Evolutionary conservation across 2,797 vertebrate species (phyloP), one percentile per base, ranked within the genome.

Genomic region (Loris lydekkerianus): DNA sequence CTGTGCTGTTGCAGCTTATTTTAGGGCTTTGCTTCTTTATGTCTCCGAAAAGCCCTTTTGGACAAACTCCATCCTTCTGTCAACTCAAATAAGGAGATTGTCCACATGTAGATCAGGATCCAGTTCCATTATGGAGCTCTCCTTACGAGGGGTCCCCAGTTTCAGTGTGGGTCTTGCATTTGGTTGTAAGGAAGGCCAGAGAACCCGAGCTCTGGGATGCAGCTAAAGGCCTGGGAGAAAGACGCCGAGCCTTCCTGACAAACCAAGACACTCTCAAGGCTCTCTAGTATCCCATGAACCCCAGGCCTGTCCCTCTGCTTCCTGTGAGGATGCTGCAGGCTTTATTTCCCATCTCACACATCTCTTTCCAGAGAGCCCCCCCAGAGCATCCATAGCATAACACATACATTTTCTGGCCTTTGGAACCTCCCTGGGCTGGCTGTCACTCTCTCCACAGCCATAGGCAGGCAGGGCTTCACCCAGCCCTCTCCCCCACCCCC

Each of bases 1-100:
- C 87, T 37, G 18, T n/a, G 23, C 49, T 76, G 21, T 70, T 9
- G 0, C 49, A 31, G 43, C 56, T 63, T 56, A 29, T 61, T 27
- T 37, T 29, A 29, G 20, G n/a, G 34, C 34, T 85, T 93, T 67
- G 53, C 53, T 49, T 58, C 56, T 87, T 69, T 46, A 31, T 17
- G 21, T 86, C 60, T 89, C 96, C 58, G 20, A 46, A 93, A 91
- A 77, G n/a, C 21, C 56, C 34, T 61, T 93, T 85, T 29, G 56
- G 25, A 94, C 65, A 75, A 88, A 83, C 53, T 49, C 88, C 23
- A 11, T 73, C n/a, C 10, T 86, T 93, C 60, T 10, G 9, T 65
- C 61, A 87, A 29, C 85, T 73, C 84, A 91, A 3, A 40, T 15
- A 58, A 87, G 37, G 43, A 56, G 25, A 94, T 25, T 69, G 17